Conservation (phyloP, 2,113 vertebrate species). For the Glareola pratincola region DNA sequence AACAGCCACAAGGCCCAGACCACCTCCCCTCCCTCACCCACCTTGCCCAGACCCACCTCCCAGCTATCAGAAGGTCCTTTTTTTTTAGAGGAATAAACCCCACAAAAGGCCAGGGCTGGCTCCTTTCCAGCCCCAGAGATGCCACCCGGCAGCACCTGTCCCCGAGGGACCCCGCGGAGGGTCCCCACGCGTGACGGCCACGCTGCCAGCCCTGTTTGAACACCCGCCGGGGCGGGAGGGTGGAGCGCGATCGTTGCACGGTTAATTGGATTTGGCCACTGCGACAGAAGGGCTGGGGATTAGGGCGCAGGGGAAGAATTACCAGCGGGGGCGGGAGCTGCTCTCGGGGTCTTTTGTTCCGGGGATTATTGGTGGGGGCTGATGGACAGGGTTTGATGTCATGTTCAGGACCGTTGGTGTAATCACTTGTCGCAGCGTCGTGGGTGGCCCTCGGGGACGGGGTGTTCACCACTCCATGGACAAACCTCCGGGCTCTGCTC, state of each 20-base stretch:
- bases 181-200: background rate
- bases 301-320: slow-evolving; percentile 19
- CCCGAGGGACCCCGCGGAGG: rapidly evolving
- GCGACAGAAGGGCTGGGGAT: slow-evolving; percentile 18
- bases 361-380: background rate
- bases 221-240: background rate
- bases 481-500: background rate
- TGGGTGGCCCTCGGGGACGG: background rate
- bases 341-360: background rate
- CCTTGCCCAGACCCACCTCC: background rate
- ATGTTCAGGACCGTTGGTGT: background rate
- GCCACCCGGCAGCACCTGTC: rapidly evolving
- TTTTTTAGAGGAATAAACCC: background rate
- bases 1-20: rapidly evolving
- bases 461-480: background rate
- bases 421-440: background rate
- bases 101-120: background rate
- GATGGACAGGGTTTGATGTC: rapidly evolving
- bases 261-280: slow-evolving; percentile 37
- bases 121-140: background rate
- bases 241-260: background rate
- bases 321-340: background rate
- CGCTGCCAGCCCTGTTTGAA: background rate
- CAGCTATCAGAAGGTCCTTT: background rate
- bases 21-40: background rate